Evolutionary conservation across 2,113 vertebrate species (phyloP).

Genomic region (Phycodurus eques): DNA sequence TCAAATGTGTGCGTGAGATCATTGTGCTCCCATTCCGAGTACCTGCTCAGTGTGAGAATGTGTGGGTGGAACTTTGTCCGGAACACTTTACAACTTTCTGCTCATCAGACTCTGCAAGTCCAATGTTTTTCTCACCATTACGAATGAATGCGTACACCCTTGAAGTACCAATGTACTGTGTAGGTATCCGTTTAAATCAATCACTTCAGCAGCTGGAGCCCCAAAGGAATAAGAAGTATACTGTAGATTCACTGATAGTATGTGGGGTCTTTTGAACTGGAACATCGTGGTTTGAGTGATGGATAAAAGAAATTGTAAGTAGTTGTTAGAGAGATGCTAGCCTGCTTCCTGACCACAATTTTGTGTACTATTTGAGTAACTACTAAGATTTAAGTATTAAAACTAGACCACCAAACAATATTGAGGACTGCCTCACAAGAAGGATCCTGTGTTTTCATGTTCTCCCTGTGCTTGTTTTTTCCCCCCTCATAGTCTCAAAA

Average conservation of each 20-base stretch:
- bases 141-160: slow-evolving; percentile 20
- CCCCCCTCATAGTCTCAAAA: too few species aligned
- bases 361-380: too few species aligned
- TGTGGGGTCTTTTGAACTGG: neutral
- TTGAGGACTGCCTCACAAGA: too few species aligned
- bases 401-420: too few species aligned
- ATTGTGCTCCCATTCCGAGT: slow-evolving; percentile 23
- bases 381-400: too few species aligned
- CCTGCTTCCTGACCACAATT: too few species aligned
- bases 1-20: slow-evolving; percentile 31
- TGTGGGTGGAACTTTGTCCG: slow-evolving; percentile 18
- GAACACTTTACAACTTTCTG: slow-evolving; percentile 35
- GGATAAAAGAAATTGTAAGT: too few species aligned
- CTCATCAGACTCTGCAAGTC: slow-evolving; percentile 7
- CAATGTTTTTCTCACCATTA: slow-evolving; percentile 9
- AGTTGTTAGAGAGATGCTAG: too few species aligned
- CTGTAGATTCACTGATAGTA: neutral
- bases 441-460: too few species aligned
- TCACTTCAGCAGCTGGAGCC: slow-evolving; percentile 13
- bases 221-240: neutral
- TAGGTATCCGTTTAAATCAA: slow-evolving; percentile 16
- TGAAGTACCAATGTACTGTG: neutral
- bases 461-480: too few species aligned
- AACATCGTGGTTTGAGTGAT: too few species aligned
- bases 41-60: slow-evolving; percentile 13